Conservation (phyloP, 2,113 vertebrate genomes). For the Ageneiosus marmoratus region DNA sequence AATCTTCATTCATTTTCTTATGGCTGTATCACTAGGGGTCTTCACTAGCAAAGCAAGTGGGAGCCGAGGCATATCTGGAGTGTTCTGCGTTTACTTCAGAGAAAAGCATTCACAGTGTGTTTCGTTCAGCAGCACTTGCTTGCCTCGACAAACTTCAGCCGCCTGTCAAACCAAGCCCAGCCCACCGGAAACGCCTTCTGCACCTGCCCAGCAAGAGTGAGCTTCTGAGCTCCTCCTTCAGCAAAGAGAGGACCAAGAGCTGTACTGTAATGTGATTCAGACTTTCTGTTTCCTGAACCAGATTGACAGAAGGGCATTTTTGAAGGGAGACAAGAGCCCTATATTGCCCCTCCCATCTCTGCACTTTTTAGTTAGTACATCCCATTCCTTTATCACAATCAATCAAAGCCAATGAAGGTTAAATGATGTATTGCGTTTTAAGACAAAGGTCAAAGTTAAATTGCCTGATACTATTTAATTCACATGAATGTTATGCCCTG, state of each 20-base stretch:
- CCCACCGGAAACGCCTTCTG: constrained; percentile 85
- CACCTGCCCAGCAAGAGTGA: constrained; percentile 86
- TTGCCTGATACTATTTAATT: constrained; percentile 2
- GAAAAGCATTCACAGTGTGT: constrained; percentile 91
- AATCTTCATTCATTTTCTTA: not conserved
- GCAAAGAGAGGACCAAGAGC: constrained; percentile 91
- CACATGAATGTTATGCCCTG: constrained; percentile 21
- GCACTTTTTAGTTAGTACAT: constrained; percentile 24
- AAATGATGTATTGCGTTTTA: constrained; percentile 4
- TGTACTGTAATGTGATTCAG: constrained; percentile 89
- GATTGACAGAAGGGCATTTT: not conserved
- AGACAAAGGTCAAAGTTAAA: not conserved
- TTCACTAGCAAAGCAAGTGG: constrained; percentile 84
- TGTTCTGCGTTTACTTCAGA: constrained; percentile 94
- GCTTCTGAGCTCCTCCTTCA: constrained; percentile 87
- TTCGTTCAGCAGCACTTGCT: constrained; percentile 81
- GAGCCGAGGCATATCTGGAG: constrained; percentile 89
- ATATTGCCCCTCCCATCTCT: constrained; percentile 11
- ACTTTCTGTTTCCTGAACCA: constrained; percentile 28
- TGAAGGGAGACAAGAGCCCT: constrained; percentile 12
- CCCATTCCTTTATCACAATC: constrained; percentile 7
- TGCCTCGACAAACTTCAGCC: constrained; percentile 81
- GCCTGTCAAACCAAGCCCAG: constrained; percentile 75
- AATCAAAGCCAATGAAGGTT: not conserved
- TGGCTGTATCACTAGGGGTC: constrained; percentile 74